Evolutionary conservation across 1,140 invertebrate species (phyloP).

Genomic region (Drosophila pachea): DNA sequence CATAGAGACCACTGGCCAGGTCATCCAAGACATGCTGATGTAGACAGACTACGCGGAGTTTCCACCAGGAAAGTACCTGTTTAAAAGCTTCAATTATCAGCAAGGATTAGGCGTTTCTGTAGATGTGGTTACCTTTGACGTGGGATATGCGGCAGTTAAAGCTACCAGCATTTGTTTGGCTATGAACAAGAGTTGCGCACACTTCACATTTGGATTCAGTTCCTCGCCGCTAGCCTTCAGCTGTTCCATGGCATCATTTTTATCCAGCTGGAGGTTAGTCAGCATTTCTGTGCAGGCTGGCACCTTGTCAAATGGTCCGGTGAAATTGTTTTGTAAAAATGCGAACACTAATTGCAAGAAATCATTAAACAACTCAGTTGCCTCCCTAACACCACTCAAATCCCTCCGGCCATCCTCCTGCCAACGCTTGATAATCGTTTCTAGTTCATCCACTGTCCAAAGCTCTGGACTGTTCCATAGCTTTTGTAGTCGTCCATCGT

Average conservation of each 20-base stretch:
- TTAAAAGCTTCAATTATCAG: not conserved
- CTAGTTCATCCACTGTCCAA: constrained; percentile 48
- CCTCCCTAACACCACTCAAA: not conserved
- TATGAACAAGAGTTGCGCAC: constrained; percentile 84
- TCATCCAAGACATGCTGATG: constrained; percentile 89
- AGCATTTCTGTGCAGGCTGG: constrained; percentile 43
- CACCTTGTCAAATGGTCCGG: constrained; percentile 82
- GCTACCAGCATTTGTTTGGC: constrained; percentile 83
- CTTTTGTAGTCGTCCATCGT: constrained; percentile 38
- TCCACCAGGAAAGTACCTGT: constrained; percentile 84
- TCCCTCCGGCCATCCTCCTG: constrained; percentile 9
- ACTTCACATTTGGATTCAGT: constrained; percentile 83
- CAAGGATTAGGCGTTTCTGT: not conserved
- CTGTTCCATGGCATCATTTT: constrained; percentile 22
- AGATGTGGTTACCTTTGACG: constrained; percentile 60
- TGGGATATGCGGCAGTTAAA: constrained; percentile 75
- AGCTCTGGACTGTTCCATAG: constrained; percentile 43
- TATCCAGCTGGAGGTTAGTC: constrained; percentile 15
- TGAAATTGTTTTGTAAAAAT: constrained; percentile 91
- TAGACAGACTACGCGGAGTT: constrained; percentile 84
- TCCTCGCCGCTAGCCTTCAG: constrained; percentile 82
- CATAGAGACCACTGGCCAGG: constrained; percentile 83
- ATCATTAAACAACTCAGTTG: constrained; percentile 27
- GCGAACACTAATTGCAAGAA: constrained; percentile 81
- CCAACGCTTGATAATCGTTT: constrained; percentile 38